Base-by-base conservation (phyloP, 2,113 vertebrate species). In the Condylura cristata region DNA sequence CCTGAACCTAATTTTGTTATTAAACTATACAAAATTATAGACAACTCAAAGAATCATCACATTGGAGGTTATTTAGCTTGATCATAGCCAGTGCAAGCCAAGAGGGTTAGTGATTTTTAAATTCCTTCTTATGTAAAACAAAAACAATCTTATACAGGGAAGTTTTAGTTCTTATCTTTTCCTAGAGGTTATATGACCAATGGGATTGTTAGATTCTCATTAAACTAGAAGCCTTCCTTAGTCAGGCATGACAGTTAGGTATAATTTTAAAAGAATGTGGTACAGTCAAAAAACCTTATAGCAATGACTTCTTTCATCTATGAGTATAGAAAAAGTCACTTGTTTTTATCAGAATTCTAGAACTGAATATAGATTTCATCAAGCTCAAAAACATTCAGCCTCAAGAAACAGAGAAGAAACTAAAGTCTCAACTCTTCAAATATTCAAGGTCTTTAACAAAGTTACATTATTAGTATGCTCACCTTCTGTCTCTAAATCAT, bases 281-380 rank as follows among this genome's bases (percentile, higher is more conserved):
- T 60, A 0, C 9, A 39, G 48, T n/a, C 32, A 63, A 48, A 93
- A 84, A 46, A 32, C 56, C 22, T 82, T 61, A 92, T 39, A 65
- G 41, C 60, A 82, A 41, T 71, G 70, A 92, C 12, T 96, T 85
- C 92, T 74, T 94, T 84, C 44, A 95, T 68, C 37, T 4, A 90
- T 14, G 37, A 89, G 30, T 89, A 76, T 18, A 41, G 93, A 86
- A 78, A 94, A 86, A 48, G 58, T 60, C 51, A 66, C 30, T 79
- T 93, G 90, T 83, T 16, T 16, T 82, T 91, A 93, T 75, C 14
- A 81, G 28, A 89, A 80, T 80, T 79, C 51, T 72, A 81, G 51
- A 85, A 56, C n/a, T 46, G 16, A 82, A 91, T 32, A 80, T 37
- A 20, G 44, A 16, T 89, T 61, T 93, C 65, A 92, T 24, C 56